These are phyloP conservation scores for Lepeophtheirus nordmannii DNA, from an alignment of 2,888 invertebrate species.

Conservation along the genomic window DNA sequence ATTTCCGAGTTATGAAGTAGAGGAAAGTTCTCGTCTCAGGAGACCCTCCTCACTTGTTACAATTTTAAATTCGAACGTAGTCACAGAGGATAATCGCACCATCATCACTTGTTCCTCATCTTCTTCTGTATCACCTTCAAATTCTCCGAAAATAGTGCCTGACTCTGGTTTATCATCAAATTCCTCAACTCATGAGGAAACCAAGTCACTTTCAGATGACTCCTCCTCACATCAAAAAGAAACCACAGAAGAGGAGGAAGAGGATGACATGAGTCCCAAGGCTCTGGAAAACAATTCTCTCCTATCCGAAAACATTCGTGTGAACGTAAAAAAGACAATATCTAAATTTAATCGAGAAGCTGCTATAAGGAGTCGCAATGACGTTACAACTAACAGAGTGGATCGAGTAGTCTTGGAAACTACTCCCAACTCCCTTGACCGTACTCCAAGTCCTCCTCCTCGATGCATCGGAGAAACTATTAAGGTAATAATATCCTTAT, in stretches of 20 bases:
- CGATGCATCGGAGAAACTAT: not conserved
- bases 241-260: not conserved
- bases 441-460: slow-evolving; percentile 5
- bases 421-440: not conserved
- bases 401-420: not conserved
- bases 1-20: not conserved
- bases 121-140: not conserved
- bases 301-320: not conserved
- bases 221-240: not conserved
- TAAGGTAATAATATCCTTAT: not conserved
- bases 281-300: no score
- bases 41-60: not conserved
- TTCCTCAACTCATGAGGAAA: not conserved
- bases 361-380: not conserved
- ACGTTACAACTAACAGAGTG: not conserved
- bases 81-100: not conserved
- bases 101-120: slow-evolving; percentile 3
- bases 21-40: not conserved
- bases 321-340: slow-evolving; percentile 6
- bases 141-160: not conserved
- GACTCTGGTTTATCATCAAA: not conserved
- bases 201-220: slow-evolving; percentile 2
- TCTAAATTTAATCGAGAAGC: slow-evolving; percentile 1
- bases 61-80: not conserved
- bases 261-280: no score